Percentiles rank a stretch among this genome's conserved stretches.
phyloP scores from a whole-genome alignment of 1,140 invertebrate species.

The Bombus sylvicola region DNA sequence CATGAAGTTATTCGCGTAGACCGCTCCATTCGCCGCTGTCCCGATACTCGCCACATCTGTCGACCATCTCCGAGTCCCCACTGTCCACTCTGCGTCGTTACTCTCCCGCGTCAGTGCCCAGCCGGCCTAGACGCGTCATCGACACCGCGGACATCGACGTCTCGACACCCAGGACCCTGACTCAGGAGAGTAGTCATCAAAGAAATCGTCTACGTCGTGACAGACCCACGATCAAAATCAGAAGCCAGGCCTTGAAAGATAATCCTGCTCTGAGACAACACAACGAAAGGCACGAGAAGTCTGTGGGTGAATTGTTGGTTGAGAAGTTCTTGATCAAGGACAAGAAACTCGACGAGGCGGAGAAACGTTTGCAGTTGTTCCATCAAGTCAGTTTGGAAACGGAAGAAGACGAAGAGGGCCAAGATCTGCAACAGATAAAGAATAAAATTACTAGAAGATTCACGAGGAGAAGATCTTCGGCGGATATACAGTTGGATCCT shows the following conservation, averaged over 20 bases:
- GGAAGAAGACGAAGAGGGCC: neutral
- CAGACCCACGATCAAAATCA: slow-evolving; percentile 78
- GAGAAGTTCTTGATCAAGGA: slow-evolving; percentile 90
- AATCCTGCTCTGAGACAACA: slow-evolving; percentile 80
- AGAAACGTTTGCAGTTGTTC: slow-evolving; percentile 64
- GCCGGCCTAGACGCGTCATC: slow-evolving; percentile 85
- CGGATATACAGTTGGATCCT: slow-evolving; percentile 75
- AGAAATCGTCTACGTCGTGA: slow-evolving; percentile 72
- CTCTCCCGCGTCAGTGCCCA: slow-evolving; percentile 59
- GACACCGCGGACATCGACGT: slow-evolving; percentile 93
- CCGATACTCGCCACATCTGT: slow-evolving; percentile 88
- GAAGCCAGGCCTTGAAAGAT: slow-evolving; percentile 81
- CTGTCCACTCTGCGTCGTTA: slow-evolving; percentile 74
- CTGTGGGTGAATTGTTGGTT: slow-evolving; percentile 87
- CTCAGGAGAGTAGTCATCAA: slow-evolving; percentile 60
- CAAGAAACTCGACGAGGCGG: slow-evolving; percentile 80
- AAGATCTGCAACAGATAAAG: slow-evolving; percentile 63
- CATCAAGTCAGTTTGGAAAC: slow-evolving; percentile 68
- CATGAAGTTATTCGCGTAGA: slow-evolving; percentile 49
- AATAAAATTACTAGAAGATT: slow-evolving; percentile 75
- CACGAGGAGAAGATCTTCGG: slow-evolving; percentile 76
- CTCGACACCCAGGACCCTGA: slow-evolving; percentile 82
- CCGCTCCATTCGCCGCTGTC: slow-evolving; percentile 81
- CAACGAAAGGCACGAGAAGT: slow-evolving; percentile 83
- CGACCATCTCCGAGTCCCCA: slow-evolving; percentile 88